These are phyloP conservation scores for Microctonus aethiopoides DNA, from an alignment of 2,888 invertebrate genomes.

Conservation along the genomic window DNA sequence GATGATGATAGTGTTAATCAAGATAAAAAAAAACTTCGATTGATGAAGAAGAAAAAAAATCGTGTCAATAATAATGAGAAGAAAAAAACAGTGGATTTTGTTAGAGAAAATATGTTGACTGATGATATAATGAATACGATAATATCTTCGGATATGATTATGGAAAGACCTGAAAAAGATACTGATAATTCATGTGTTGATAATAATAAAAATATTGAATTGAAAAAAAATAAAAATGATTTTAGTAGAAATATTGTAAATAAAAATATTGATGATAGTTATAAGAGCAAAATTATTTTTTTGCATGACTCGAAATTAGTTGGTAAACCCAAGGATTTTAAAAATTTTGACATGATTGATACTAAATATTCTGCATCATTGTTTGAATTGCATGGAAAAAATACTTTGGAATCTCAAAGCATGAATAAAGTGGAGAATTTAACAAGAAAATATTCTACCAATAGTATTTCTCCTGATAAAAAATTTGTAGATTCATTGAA, in stretches of 20 bases:
- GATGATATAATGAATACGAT: neutral
- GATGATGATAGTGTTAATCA: constrained; percentile 37
- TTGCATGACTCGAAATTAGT: neutral
- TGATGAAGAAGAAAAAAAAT: constrained; percentile 35
- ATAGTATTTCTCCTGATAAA: neutral
- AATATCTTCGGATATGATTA: neutral
- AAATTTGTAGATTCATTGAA: neutral
- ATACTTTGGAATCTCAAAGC: neutral
- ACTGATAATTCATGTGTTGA: neutral
- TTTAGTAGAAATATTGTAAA: neutral
- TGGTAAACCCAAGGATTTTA: neutral
- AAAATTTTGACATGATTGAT: neutral
- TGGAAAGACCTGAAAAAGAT: neutral
- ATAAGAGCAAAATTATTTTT: neutral
- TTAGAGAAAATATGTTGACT: neutral
- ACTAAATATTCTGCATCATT: neutral
- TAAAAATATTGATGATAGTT: neutral
- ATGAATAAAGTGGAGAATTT: neutral
- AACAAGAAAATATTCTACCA: neutral
- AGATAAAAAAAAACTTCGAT: constrained; percentile 53
- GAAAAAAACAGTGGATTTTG: neutral
- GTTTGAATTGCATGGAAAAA: neutral
- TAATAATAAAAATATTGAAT: neutral
- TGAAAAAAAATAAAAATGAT: neutral
- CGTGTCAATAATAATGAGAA: constrained; percentile 17